A percentile compares a stretch with the other conserved stretches of the same genome.
phyloP scores from a whole-genome alignment of 2,888 invertebrate genomes.

The Nymphalis urticae region DNA sequence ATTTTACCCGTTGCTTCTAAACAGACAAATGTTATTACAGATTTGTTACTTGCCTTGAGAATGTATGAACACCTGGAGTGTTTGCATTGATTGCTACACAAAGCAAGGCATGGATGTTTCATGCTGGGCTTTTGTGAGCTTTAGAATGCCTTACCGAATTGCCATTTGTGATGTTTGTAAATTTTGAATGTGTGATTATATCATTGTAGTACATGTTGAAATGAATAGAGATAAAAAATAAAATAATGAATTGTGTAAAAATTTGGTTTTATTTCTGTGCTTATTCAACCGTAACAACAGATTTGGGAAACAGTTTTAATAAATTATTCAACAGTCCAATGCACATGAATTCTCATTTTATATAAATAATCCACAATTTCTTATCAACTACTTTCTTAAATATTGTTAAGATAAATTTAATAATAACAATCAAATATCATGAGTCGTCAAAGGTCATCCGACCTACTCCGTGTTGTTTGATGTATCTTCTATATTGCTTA shows the following conservation, averaged over 20 bases:
- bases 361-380: conserved; percentile 9
- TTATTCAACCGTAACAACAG: neutral
- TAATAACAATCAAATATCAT: conserved; percentile 52
- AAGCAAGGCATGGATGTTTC: conserved; percentile 9
- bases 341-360: conserved; percentile 6
- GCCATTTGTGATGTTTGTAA: conserved; percentile 74
- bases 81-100: conserved; percentile 30
- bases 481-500: conserved; percentile 93
- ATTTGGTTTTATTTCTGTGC: conserved; percentile 59
- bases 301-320: conserved; percentile 4
- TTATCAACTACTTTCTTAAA: neutral
- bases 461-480: conserved; percentile 94
- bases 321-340: conserved; percentile 12
- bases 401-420: conserved; percentile 19
- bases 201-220: conserved; percentile 75
- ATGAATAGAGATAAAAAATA: conserved; percentile 67
- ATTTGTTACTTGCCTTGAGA: conserved; percentile 53
- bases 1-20: conserved; percentile 17
- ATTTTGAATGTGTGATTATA: conserved; percentile 62
- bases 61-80: conserved; percentile 45
- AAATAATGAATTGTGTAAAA: conserved; percentile 73
- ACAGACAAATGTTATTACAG: conserved; percentile 29
- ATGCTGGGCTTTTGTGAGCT: conserved; percentile 17
- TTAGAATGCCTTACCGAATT: conserved; percentile 67
- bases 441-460: conserved; percentile 96